These are phyloP conservation scores for Apis cerana DNA, from an alignment of 1,140 invertebrate species.

Conservation along the genomic window DNA sequence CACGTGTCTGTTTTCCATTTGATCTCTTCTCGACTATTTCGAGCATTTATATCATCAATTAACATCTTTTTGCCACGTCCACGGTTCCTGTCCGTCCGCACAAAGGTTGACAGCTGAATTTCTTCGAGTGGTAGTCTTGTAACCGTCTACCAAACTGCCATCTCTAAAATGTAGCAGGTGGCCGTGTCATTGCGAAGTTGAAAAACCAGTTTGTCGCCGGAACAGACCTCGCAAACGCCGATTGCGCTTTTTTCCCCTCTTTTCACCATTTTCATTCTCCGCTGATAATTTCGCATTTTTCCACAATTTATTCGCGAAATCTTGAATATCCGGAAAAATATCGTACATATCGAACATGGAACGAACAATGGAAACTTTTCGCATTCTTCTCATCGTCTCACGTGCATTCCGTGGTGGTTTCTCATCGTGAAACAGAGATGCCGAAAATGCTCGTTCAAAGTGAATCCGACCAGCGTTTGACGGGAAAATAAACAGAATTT, in stretches of 20 bases:
- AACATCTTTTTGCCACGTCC: too few relatives aligned
- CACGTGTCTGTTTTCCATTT: too few relatives aligned
- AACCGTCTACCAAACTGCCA: conserved; percentile 22
- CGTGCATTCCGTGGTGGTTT: neutral
- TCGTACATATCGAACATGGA: neutral
- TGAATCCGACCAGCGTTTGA: conserved; percentile 10
- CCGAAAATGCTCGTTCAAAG: neutral
- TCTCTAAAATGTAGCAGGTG: conserved; percentile 22
- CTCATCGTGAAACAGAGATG: neutral
- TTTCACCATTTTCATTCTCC: neutral
- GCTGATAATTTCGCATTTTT: conserved; percentile 13
- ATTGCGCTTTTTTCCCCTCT: neutral
- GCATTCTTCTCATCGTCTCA: neutral
- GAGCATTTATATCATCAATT: neutral
- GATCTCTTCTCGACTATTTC: neutral
- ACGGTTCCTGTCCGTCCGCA: neutral
- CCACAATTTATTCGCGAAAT: conserved; percentile 7
- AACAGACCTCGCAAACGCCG: neutral
- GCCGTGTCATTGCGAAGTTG: neutral
- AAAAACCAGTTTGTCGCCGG: neutral
- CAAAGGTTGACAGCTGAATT: neutral
- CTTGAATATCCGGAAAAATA: neutral
- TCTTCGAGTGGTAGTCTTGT: neutral
- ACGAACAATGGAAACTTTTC: neutral
- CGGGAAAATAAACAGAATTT: neutral